Conservation (phyloP, 2,113 vertebrate genomes). For the Motacilla tschutschensis region DNA sequence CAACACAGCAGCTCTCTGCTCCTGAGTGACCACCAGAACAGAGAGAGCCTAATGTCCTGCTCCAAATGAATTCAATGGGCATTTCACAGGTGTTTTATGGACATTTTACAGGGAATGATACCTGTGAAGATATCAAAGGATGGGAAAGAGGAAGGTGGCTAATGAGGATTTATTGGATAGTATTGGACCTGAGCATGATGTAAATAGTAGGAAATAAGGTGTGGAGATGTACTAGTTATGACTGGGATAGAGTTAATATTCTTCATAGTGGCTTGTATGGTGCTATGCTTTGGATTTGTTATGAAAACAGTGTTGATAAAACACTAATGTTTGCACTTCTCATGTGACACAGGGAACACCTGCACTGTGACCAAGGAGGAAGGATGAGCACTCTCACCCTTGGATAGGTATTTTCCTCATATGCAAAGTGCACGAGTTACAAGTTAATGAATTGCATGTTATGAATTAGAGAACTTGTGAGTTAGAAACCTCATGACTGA, state of each 20-base stretch:
- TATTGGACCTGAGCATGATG: background rate
- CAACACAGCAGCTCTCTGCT: background rate
- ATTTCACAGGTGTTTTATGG: background rate
- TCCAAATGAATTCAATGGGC: background rate
- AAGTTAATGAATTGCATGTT: background rate
- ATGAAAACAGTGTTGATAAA: background rate
- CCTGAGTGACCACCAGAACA: background rate
- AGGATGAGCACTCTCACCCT: background rate
- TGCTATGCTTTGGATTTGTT: background rate
- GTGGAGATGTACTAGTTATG: background rate
- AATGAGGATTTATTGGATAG: background rate
- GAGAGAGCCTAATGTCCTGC: background rate
- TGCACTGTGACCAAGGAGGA: background rate
- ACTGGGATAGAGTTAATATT: background rate
- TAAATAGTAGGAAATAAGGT: background rate
- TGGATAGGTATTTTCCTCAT: background rate
- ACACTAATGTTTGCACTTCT: background rate
- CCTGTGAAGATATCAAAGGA: background rate
- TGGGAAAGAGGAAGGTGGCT: background rate
- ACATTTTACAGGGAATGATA: background rate
- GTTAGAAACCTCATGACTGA: background rate
- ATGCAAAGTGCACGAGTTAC: background rate
- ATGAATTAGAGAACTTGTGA: background rate
- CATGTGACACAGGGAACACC: background rate
- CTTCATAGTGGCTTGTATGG: background rate